phyloP scores from a whole-genome alignment of 2,113 vertebrate species.

The Tapirus terrestris region DNA sequence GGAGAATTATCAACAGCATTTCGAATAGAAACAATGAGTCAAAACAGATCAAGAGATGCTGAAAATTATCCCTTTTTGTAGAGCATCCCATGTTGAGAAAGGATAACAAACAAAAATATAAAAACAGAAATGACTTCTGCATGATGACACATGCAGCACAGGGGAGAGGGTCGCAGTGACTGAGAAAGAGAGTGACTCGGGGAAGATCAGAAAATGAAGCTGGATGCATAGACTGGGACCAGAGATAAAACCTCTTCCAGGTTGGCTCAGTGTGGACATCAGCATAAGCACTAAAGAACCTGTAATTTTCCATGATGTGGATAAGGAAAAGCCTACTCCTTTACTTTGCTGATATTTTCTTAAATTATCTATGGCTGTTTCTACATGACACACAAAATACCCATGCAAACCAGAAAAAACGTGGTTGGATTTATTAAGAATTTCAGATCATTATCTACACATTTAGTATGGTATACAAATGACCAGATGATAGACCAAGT shows the following conservation, averaged over 20 bases:
- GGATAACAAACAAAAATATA: background rate
- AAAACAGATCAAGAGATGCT: background rate
- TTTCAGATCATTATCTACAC: background rate
- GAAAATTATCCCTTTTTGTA: background rate
- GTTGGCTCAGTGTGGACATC: background rate
- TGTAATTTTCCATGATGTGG: background rate
- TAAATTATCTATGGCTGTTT: background rate
- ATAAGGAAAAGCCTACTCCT: accelerated
- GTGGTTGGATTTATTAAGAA: background rate
- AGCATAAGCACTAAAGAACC: background rate
- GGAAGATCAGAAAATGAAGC: background rate
- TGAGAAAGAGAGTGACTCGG: background rate
- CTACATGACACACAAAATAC: background rate
- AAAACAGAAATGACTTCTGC: background rate
- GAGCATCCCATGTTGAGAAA: background rate
- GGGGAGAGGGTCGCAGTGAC: accelerated
- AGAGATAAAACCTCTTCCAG: background rate
- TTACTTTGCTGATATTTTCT: background rate
- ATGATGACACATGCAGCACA: accelerated
- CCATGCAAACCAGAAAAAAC: background rate
- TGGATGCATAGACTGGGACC: background rate
- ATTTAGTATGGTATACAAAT: background rate
- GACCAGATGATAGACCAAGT: background rate
- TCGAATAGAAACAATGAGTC: background rate
- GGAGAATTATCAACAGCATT: background rate